Evolutionary conservation across 2,113 vertebrate genomes (phyloP).

Genomic region (Periophthalmus modestus): DNA sequence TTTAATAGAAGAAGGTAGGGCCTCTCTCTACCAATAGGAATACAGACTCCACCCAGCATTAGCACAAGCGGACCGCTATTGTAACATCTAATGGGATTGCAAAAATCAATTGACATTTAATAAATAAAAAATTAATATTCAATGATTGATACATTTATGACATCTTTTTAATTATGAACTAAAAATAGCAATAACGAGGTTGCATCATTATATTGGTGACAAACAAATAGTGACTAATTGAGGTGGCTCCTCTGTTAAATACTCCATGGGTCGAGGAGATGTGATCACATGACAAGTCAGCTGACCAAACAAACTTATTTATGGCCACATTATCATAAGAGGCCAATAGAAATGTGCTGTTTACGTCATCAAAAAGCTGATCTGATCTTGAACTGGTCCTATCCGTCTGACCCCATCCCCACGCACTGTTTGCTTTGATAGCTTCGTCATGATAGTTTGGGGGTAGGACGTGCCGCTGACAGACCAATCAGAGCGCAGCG

Average conservation of each 20-base stretch:
- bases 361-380: background rate
- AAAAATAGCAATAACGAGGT: background rate
- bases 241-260: constrained; percentile 28
- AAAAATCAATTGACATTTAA: background rate
- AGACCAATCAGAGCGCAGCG: constrained; percentile 44
- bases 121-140: background rate
- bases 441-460: constrained; percentile 6
- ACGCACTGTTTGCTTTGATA: constrained; percentile 20
- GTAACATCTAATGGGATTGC: background rate
- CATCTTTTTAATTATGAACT: background rate
- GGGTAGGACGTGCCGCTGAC: constrained; percentile 47
- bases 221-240: constrained; percentile 4
- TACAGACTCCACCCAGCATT: constrained; percentile 18
- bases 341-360: background rate
- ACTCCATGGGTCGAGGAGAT: constrained; percentile 11
- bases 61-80: background rate
- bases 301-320: constrained; percentile 10
- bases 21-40: constrained; percentile 65
- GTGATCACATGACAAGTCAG: constrained; percentile 37
- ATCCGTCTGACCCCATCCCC: background rate
- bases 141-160: background rate
- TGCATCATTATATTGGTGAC: background rate
- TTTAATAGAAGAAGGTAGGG: constrained; percentile 71
- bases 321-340: background rate
- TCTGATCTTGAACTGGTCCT: background rate